phyloP scores from a whole-genome alignment of 2,113 vertebrate species.

The Hyperoodon ampullatus region DNA sequence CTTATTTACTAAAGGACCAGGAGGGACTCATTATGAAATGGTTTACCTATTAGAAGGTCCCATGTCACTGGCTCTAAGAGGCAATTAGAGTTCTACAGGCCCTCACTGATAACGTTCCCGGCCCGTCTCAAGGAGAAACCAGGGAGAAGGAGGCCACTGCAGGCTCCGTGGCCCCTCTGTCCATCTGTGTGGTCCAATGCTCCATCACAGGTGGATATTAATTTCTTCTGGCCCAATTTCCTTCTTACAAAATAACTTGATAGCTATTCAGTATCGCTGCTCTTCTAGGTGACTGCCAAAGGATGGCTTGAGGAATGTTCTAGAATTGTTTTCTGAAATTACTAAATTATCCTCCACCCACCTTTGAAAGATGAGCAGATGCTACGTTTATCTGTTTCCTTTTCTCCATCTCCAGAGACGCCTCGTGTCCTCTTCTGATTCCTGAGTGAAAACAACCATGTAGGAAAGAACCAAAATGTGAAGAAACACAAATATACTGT shows the following conservation, averaged over 20 bases:
- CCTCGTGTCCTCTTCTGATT: neutral
- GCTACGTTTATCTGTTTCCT: neutral
- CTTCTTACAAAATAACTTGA: neutral
- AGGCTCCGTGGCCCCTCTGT: accelerated
- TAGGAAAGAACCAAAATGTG: neutral
- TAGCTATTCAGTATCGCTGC: accelerated
- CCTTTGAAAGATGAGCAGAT: neutral
- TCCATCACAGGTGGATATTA: accelerated
- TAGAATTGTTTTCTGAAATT: neutral
- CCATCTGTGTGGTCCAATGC: accelerated
- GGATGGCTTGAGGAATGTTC: neutral
- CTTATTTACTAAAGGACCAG: neutral
- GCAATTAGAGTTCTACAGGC: neutral
- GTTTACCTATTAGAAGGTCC: neutral
- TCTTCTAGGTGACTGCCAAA: neutral
- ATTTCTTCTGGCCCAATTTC: neutral
- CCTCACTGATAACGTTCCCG: accelerated
- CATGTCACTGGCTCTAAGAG: neutral
- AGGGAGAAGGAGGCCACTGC: accelerated
- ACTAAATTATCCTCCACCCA: neutral
- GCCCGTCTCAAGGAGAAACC: neutral
- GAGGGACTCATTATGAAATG: neutral
- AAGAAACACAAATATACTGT: neutral
- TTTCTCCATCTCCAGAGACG: neutral
- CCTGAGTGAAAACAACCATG: neutral